These are phyloP conservation scores for Oryzias woworae DNA, from an alignment of 2,113 vertebrate genomes.

Conservation along the genomic window DNA sequence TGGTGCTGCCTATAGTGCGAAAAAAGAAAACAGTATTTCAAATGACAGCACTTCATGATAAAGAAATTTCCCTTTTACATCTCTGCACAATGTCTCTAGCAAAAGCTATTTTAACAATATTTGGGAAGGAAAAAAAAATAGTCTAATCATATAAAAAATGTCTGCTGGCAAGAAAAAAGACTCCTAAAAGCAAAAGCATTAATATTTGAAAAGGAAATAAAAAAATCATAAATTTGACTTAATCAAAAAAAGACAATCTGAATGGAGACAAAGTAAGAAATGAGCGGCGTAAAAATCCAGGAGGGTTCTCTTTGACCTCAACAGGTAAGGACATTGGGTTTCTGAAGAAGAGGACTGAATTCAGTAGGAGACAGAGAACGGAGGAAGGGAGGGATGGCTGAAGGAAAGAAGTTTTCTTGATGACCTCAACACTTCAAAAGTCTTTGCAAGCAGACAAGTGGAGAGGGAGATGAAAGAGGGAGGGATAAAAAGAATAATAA, in stretches of 20 bases:
- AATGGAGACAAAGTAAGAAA: constrained; percentile 18
- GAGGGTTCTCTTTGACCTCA: constrained; percentile 16
- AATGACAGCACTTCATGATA: too few species aligned
- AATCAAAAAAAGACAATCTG: constrained; percentile 9
- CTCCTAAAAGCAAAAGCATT: constrained; percentile 16
- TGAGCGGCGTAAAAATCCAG: constrained; percentile 16
- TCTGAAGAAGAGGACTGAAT: constrained; percentile 22
- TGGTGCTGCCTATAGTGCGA: too few species aligned
- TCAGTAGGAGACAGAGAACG: constrained; percentile 8
- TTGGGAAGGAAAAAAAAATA: too few species aligned
- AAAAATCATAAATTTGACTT: constrained; percentile 5
- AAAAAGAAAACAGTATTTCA: too few species aligned
- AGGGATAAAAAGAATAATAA: constrained; percentile 64
- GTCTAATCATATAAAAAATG: background rate
- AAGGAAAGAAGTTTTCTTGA: constrained; percentile 49
- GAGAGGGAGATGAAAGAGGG: constrained; percentile 58
- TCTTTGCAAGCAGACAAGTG: constrained; percentile 43
- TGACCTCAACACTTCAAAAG: constrained; percentile 58
- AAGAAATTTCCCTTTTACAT: too few species aligned
- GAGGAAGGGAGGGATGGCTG: constrained; percentile 1
- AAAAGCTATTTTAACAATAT: too few species aligned
- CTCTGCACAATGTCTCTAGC: too few species aligned
- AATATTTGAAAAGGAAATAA: constrained; percentile 2
- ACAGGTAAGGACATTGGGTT: constrained; percentile 10
- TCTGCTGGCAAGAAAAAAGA: background rate